These are phyloP conservation scores for Oreochromis spilurus DNA, from an alignment of 2,113 vertebrate species.

Conservation along the genomic window DNA sequence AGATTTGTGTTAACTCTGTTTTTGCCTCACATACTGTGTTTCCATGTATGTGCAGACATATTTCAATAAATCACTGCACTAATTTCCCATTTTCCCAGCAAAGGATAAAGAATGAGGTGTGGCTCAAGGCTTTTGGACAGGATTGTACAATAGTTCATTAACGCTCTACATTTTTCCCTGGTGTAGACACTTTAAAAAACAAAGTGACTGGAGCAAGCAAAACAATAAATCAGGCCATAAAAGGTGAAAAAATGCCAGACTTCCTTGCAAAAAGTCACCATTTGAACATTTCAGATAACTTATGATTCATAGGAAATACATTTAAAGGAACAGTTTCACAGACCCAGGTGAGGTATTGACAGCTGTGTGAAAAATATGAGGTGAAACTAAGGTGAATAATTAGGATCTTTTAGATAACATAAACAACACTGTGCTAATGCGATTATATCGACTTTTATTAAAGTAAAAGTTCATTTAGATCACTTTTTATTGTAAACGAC, in stretches of 20 bases:
- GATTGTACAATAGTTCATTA: neutral
- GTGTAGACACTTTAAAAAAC: neutral
- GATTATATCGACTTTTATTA: neutral
- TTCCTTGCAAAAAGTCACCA: neutral
- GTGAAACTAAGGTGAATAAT: neutral
- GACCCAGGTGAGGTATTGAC: neutral
- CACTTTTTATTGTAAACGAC: neutral
- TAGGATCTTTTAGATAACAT: neutral
- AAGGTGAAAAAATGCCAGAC: neutral
- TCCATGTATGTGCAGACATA: neutral
- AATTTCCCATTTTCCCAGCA: neutral
- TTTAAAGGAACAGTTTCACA: neutral
- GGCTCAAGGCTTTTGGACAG: neutral
- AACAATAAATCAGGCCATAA: neutral
- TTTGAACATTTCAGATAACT: neutral
- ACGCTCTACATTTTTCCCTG: neutral
- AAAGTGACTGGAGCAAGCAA: neutral
- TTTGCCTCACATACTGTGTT: rapidly evolving
- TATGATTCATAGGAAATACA: rapidly evolving
- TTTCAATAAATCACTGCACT: neutral
- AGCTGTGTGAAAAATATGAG: neutral
- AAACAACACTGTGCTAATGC: neutral
- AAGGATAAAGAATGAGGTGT: neutral
- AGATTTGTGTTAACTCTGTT: neutral
- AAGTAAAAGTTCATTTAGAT: neutral